phyloP scores from a whole-genome alignment of 2,797 vertebrate species.

The Malacoraja senta region DNA sequence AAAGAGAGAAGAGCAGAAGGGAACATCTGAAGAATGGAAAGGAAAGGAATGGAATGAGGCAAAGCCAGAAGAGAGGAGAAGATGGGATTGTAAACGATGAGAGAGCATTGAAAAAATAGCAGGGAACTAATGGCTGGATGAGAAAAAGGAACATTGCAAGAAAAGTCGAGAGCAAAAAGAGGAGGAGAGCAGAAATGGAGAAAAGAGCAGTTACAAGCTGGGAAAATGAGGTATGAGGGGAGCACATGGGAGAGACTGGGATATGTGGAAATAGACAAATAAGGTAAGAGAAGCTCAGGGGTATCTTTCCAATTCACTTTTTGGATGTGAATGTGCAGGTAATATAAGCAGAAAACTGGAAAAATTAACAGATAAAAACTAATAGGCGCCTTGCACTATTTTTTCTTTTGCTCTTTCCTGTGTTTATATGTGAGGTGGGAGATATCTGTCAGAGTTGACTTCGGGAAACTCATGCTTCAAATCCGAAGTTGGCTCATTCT shows the following conservation, averaged over 20 bases:
- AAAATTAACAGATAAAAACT: not conserved
- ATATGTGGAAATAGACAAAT: not conserved
- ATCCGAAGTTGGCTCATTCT: not conserved
- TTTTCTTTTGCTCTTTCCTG: not conserved
- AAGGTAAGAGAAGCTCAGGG: not conserved
- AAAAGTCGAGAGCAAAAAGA: not conserved
- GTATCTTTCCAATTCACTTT: not conserved
- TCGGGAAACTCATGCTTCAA: not conserved
- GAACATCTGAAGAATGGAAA: not conserved
- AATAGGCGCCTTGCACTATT: not conserved
- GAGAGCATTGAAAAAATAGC: not conserved
- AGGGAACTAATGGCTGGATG: not conserved
- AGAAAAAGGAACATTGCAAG: not conserved
- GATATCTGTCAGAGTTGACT: not conserved
- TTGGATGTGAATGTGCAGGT: not conserved
- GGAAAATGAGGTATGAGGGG: not conserved
- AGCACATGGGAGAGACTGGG: not conserved
- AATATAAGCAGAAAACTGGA: not conserved
- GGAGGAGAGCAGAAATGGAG: not conserved
- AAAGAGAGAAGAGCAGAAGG: not conserved
- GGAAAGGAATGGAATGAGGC: not conserved
- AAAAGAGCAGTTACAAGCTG: not conserved
- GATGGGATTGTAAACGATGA: not conserved
- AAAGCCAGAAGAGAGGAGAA: not conserved
- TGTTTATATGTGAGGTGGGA: not conserved